Percentiles rank a stretch among this genome's conserved stretches.
Conservation (phyloP, 2,888 invertebrate genomes). For the Temnothorax ravouxi region DNA sequence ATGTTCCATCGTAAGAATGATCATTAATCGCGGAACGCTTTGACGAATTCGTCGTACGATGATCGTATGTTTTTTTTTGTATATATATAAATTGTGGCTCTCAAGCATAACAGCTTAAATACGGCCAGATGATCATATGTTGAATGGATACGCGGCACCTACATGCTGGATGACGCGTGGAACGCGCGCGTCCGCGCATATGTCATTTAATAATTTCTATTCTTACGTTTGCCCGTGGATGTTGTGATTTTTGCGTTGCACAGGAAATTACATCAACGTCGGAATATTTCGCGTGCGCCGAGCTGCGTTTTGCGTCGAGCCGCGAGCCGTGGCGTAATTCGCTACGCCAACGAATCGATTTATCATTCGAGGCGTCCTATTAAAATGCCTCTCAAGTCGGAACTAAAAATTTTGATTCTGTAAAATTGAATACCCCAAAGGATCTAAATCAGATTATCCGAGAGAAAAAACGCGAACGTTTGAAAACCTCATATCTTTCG, state of each 20-base stretch:
- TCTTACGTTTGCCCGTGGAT: neutral
- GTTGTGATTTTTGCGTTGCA: slow-evolving; percentile 14
- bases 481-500: neutral
- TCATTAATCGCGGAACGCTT: neutral
- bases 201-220: slow-evolving; percentile 23
- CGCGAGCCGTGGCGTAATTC: neutral
- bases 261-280: slow-evolving; percentile 25
- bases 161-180: neutral
- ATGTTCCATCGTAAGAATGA: neutral
- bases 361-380: neutral
- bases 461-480: neutral
- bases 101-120: no score
- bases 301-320: neutral
- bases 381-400: neutral
- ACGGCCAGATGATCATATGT: neutral
- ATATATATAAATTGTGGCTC: no score
- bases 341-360: neutral
- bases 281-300: slow-evolving; percentile 28
- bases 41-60: neutral
- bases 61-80: neutral
- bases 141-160: neutral
- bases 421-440: neutral
- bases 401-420: neutral
- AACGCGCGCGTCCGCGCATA: neutral
- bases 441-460: neutral